Conservation (phyloP, 2,113 vertebrate genomes). For the human (Homo sapiens) region DNA sequence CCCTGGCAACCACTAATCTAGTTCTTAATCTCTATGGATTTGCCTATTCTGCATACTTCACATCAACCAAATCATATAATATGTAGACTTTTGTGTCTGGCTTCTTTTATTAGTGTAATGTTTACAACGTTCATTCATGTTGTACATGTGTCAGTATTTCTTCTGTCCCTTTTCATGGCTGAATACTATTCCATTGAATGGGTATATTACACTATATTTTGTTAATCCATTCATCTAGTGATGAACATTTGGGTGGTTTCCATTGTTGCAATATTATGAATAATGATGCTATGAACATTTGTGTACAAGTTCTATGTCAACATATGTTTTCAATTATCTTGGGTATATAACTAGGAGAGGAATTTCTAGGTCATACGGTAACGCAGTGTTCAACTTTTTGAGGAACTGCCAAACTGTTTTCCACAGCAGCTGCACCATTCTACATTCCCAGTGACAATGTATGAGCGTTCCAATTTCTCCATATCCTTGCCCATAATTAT, state of each 20-base stretch:
- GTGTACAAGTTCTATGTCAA: not conserved
- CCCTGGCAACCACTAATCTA: not conserved
- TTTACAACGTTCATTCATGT: not conserved
- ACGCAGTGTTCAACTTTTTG: conserved; percentile 7
- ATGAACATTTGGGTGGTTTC: not conserved
- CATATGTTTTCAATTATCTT: not conserved
- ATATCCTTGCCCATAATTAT: not conserved
- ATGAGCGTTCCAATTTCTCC: not conserved
- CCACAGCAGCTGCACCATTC: not conserved
- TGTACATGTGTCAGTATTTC: not conserved
- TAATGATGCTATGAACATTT: not conserved
- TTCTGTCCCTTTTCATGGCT: not conserved
- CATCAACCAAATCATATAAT: not conserved
- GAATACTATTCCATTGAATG: not conserved
- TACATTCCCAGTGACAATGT: not conserved
- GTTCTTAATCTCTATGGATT: not conserved
- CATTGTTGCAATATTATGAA: not conserved
- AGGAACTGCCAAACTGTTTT: not conserved
- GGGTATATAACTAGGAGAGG: not conserved
- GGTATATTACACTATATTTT: not conserved
- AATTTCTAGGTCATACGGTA: not conserved
- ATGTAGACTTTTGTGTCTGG: not conserved
- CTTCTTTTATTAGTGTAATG: not conserved
- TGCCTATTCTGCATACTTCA: not conserved
- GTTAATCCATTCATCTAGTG: not conserved